Conservation (phyloP, 2,113 vertebrate genomes). For the Hucho hucho region DNA sequence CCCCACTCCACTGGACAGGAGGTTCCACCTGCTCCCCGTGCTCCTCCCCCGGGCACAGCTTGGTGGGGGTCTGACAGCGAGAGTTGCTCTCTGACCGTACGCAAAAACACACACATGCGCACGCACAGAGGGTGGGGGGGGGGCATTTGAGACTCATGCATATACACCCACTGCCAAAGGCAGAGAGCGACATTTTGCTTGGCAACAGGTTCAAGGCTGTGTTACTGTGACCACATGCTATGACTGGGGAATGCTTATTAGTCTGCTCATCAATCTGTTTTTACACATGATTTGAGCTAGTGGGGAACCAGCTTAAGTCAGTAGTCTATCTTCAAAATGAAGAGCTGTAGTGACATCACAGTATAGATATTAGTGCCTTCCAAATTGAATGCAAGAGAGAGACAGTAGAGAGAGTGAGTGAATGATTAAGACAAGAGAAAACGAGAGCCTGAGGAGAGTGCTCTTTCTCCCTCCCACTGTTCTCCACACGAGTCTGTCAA, state of each 20-base stretch:
- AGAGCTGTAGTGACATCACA: slow-evolving; percentile 25
- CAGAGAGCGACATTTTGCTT: slow-evolving; percentile 52
- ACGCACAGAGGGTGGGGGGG: slow-evolving; percentile 28
- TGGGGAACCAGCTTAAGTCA: slow-evolving; percentile 37
- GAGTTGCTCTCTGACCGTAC: slow-evolving; percentile 86
- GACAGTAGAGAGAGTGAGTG: not conserved
- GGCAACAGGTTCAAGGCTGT: slow-evolving; percentile 61
- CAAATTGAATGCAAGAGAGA: not conserved
- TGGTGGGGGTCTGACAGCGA: slow-evolving; percentile 92
- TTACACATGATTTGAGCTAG: slow-evolving; percentile 49
- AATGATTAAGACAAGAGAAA: not conserved
- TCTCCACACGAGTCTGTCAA: slow-evolving; percentile 49
- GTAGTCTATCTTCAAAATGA: slow-evolving; percentile 34
- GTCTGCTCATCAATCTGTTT: slow-evolving; percentile 64
- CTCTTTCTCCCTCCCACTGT: slow-evolving; percentile 30
- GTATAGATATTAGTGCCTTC: slow-evolving; percentile 7
- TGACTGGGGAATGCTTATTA: slow-evolving; percentile 52
- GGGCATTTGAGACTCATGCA: slow-evolving; percentile 47
- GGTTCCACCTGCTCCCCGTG: slow-evolving; percentile 74
- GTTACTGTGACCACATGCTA: slow-evolving; percentile 47
- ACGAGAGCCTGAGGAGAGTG: slow-evolving; percentile 17
- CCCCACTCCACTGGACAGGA: slow-evolving; percentile 86
- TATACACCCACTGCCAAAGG: slow-evolving; percentile 39
- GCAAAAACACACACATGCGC: slow-evolving; percentile 16
- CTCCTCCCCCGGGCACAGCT: slow-evolving; percentile 81